Conservation (phyloP, 2,888 invertebrate species). For the Apamea crenata region DNA sequence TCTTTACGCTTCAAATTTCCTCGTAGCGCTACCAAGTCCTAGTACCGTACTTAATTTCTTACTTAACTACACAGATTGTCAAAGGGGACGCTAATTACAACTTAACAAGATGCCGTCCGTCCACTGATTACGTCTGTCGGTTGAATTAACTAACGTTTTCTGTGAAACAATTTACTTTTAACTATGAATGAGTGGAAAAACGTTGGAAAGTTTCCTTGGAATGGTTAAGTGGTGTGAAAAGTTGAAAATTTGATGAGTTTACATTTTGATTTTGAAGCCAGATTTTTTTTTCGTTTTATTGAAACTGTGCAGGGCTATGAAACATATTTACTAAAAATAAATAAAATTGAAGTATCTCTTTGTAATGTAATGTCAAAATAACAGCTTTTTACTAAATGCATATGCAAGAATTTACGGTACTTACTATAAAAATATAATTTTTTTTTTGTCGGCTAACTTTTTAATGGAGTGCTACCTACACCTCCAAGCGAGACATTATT, state of each 20-base stretch:
- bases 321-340: too few species aligned
- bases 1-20: neutral
- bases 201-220: constrained; percentile 9
- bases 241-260: neutral
- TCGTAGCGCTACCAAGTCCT: neutral
- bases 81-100: constrained; percentile 67
- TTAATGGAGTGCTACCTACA: too few species aligned
- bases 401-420: too few species aligned
- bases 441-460: too few species aligned
- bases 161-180: constrained; percentile 63
- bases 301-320: neutral
- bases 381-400: too few species aligned
- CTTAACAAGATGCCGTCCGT: constrained; percentile 67
- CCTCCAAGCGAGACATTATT: too few species aligned
- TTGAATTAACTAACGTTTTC: constrained; percentile 67
- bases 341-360: too few species aligned
- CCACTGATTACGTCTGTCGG: constrained; percentile 63
- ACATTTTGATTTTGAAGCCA: neutral
- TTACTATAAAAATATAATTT: too few species aligned
- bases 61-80: constrained; percentile 70
- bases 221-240: constrained; percentile 15
- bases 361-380: too few species aligned
- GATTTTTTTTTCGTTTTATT: neutral
- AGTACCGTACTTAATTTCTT: constrained; percentile 65
- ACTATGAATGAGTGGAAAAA: constrained; percentile 47